These are phyloP conservation scores for Deilephila porcellus DNA, from an alignment of 2,888 invertebrate species.

Conservation along the genomic window DNA sequence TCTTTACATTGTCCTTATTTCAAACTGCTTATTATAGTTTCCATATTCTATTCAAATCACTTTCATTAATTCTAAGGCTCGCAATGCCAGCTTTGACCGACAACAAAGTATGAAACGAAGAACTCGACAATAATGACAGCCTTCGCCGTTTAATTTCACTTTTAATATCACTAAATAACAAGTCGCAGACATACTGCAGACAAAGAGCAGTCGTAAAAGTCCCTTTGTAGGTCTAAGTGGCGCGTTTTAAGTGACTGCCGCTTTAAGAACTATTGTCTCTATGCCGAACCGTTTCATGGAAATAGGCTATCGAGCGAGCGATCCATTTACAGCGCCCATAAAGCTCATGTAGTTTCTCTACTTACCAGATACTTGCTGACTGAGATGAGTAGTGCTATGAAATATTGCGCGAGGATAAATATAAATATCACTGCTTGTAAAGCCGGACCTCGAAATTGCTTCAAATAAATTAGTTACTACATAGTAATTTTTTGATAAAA, in stretches of 20 bases:
- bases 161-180: constrained; percentile 24
- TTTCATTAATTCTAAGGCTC: too few relatives aligned
- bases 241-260: constrained; percentile 71
- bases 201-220: constrained; percentile 58
- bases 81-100: not conserved
- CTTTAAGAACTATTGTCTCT: constrained; percentile 75
- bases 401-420: not conserved
- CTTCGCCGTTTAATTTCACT: not conserved
- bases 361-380: constrained; percentile 9
- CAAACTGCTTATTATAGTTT: too few relatives aligned
- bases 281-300: constrained; percentile 65
- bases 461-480: too few relatives aligned
- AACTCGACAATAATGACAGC: not conserved
- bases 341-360: constrained; percentile 10
- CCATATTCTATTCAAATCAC: too few relatives aligned
- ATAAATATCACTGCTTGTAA: not conserved
- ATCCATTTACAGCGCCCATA: constrained; percentile 57
- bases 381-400: constrained; percentile 6
- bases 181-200: constrained; percentile 24
- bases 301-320: constrained; percentile 68
- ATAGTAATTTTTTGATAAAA: too few relatives aligned
- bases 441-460: too few relatives aligned
- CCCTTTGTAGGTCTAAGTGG: constrained; percentile 73
- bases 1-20: too few relatives aligned
- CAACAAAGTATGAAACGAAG: not conserved